These are phyloP conservation scores for Recurvirostra avosetta DNA, from an alignment of 2,113 vertebrate genomes.

Conservation along the genomic window DNA sequence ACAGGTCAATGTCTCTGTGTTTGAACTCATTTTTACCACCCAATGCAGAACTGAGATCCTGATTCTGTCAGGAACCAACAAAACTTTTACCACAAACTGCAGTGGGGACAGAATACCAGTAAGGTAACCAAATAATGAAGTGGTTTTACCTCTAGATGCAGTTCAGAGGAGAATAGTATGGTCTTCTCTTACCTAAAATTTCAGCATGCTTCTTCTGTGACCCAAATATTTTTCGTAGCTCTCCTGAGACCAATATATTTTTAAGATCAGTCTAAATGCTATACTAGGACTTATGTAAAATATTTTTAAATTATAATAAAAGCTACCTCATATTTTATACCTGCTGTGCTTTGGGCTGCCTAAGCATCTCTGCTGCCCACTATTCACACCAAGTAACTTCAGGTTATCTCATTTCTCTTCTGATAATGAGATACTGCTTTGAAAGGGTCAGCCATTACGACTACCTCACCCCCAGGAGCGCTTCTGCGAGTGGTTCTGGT, in stretches of 20 bases:
- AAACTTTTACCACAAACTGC: neutral
- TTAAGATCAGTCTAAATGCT: neutral
- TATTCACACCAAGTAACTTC: neutral
- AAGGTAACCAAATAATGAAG: neutral
- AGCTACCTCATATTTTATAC: neutral
- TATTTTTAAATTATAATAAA: neutral
- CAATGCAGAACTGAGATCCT: neutral
- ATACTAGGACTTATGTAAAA: neutral
- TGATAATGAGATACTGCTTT: neutral
- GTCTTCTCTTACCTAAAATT: neutral
- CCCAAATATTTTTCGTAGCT: neutral
- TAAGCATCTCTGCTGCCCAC: neutral
- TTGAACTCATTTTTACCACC: neutral
- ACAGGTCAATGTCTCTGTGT: neutral
- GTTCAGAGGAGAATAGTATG: neutral
- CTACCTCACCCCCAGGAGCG: neutral
- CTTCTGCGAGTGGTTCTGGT: neutral
- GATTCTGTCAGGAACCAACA: neutral
- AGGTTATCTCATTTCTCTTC: neutral
- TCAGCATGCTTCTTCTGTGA: neutral
- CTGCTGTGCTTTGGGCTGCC: neutral
- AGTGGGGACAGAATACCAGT: neutral
- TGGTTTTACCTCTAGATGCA: neutral
- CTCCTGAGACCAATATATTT: neutral
- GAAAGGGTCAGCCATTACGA: neutral